Evolutionary conservation across 1,140 invertebrate species (phyloP), one percentile per base, ranked within the genome.

Genomic region (Drosophila funebris): DNA sequence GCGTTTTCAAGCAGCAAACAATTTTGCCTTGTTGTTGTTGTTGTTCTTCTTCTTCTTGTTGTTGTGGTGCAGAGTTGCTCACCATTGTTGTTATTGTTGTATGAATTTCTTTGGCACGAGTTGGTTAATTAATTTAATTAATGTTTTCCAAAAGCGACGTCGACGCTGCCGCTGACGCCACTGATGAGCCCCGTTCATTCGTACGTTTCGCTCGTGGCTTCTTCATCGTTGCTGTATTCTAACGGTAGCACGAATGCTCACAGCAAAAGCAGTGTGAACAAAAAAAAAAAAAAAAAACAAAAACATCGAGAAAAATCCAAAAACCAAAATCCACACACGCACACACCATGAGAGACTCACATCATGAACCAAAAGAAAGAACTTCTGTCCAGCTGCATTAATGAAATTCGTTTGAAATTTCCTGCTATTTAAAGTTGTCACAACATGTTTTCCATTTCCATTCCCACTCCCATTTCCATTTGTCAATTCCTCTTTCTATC

Each of bases 51-150:
- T 43, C 6, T 39, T 61, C 18, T 27, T 75, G 44, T 70, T 74
- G 57, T 60, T 75, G 67, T 60, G 60, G 56, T 76, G 70, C 62
- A 44, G 63, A 44, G 61, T 13, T 61, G 54, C 36, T 31, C 37
- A 20, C 33, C 54, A 48, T 44, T 67, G 31, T 27, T 41, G 14
- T 37, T 53, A 24, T 57, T 63, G 41, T 16, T 54, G 54, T 63
- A 75, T 64, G 50, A 82, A 71, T 79, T 83, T 71, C 83, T 88
- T 88, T 88, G 79, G 83, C 83, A 87, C 83, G 83, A 88, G 83
- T 88, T 87, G 76, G 61, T 83, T 88, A 88, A 88, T 88, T 88
- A 88, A 88, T 88, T 88, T 88, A 88, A 88, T 88, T 88, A 88
- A 88, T 88, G 83, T 88, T 88, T 88, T 85, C 73, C 63, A 72